Base-by-base conservation (phyloP, 2,113 vertebrate species). In the Dissostichus mawsoni region DNA sequence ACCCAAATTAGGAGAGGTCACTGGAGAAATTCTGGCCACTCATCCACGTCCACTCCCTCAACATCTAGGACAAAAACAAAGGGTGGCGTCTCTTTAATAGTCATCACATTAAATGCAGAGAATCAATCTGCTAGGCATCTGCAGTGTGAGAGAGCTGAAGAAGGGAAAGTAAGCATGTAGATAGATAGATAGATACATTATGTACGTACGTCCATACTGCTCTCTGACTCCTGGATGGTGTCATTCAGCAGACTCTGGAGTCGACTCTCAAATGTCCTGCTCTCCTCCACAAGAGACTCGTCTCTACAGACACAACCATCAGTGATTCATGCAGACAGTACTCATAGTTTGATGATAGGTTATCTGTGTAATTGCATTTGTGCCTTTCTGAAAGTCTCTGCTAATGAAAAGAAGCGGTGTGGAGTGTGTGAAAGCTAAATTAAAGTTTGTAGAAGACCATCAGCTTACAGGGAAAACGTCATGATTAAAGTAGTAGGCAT, bases 211-310 rank as follows among this genome's bases (percentile, higher is more conserved):
- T 94, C 91, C 93, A 94, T 89, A n/a, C 78, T 87, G 69, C 29
- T 88, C 51, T 95, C 93, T 0, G 94, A 91, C 25, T 95, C 94
- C 70, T 95, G 91, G 33, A 95, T 94, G 78, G 95, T 93, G 63
- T 94, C 92, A 0, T 95, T 92, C 51, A 95, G 82, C 78, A 96
- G 80, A 86, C 93, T 93, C 91, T 96, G 95, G 53, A 96, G 82
- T 20, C 93, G 92, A 73, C 79, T 93, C 73, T 96, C 95, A 25
- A 94, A 95, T 0, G 88, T 90, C 81, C 87, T 87, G 83, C 91
- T 95, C 90, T 95, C 94, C 83, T 95, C 95, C 65, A 93, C 77
- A 7, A 93, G 88, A 63, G 94, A 94, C 83, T 96, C 95, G 4
- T 95, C 94, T 8, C 95, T 96, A 81, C 29, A 18, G 70, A 83